phyloP scores from a whole-genome alignment of 2,113 vertebrate species.

The Eidolon helvum region DNA sequence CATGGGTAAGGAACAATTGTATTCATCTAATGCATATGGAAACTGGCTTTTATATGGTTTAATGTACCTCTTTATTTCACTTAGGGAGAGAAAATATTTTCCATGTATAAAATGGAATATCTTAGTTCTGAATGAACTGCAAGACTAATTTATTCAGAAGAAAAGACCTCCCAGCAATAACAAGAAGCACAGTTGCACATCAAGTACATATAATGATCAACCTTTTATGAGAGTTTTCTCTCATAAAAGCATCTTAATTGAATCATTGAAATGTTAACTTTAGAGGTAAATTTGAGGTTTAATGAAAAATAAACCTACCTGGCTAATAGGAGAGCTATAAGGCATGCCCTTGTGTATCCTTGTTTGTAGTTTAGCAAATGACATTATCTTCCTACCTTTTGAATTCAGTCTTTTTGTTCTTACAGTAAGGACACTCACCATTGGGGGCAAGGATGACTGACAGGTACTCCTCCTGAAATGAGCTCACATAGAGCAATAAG shows the following conservation, averaged over 20 bases:
- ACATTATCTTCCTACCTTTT: neutral
- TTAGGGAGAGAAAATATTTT: neutral
- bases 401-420: neutral
- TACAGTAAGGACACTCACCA: slow-evolving; percentile 79
- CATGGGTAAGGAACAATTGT: neutral
- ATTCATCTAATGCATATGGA: neutral
- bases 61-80: neutral
- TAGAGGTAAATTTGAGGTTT: neutral
- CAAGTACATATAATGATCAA: neutral
- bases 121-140: neutral
- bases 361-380: no score
- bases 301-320: neutral
- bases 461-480: slow-evolving; percentile 88
- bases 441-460: slow-evolving; percentile 88
- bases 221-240: neutral
- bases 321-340: neutral
- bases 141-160: neutral
- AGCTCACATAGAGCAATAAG: slow-evolving; percentile 87
- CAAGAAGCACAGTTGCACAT: neutral
- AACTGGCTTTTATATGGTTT: neutral
- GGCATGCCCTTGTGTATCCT: neutral
- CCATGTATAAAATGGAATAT: neutral
- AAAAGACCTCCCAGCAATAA: neutral
- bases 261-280: neutral
- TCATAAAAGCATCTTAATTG: neutral